Evolutionary conservation across 2,113 vertebrate species (phyloP), one percentile per base, ranked within the genome.

Genomic region (Malurus elegans): DNA sequence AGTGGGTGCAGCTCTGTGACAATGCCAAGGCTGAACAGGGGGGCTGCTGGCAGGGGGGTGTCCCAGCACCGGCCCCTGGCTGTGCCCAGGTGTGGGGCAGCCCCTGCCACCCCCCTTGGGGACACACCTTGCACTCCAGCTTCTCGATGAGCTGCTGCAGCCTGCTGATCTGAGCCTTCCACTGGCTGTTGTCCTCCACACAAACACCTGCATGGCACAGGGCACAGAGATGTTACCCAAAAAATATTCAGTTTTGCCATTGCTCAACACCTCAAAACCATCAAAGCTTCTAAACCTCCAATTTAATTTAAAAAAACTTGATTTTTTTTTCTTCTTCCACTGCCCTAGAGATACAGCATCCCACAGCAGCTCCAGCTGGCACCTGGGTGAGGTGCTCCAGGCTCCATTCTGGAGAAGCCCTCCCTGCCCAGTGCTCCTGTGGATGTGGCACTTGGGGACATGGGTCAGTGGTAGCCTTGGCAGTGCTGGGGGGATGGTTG

Each of bases 91-190:
- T 16, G 44, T 3, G 5, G 56, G 40, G 50, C 65, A 85, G 50
- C 32, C 58, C 90, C 53, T 69, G 56, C 66, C 53, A 18, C 18
- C 28, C 8, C 34, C 79, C 44, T 6, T 4, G 12, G 5, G 47
- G 76, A 40, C 97, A 18, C 93, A 99, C 99, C 98, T 99, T 99
- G 96, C 98, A 98, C 97, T 99, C 99, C 47, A 99, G 98, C 93
- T 99, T 99, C 96, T 99, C 98, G 10, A 99, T 98, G 87, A 99
- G 98, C 83, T 98, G 98, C 97, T 99, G 99, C 40, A 99, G 98
- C 83, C 98, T 98, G 94, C 98, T 98, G 92, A 99, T 98, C 96
- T 99, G 99, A 84, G 99, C 98, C 92, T 95, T 98, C 99, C 99
- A 99, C 93, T 99, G 98, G 73, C 97, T 98, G 93, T 97, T 99